Conservation (phyloP, 2,797 vertebrate species). For the Sebastes steindachneri region DNA sequence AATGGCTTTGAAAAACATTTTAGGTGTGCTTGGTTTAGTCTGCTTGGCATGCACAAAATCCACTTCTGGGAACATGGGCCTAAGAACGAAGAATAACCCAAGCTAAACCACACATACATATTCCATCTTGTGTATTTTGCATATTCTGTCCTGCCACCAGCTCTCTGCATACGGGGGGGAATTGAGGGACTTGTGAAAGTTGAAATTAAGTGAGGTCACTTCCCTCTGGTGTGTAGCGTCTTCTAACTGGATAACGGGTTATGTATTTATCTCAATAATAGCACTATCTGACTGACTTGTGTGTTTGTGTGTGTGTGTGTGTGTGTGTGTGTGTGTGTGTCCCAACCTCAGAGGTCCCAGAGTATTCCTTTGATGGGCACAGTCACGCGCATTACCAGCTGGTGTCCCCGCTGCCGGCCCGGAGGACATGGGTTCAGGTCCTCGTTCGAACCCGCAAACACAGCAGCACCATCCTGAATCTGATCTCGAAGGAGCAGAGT, state of each 20-base stretch:
- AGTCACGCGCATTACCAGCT: constrained; percentile 87
- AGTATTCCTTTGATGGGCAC: constrained; percentile 87
- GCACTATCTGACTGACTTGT: background rate
- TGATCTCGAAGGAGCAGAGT: constrained; percentile 84
- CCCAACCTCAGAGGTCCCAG: constrained; percentile 68
- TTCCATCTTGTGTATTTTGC: constrained; percentile 33
- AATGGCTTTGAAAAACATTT: constrained; percentile 47
- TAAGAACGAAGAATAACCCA: constrained; percentile 8
- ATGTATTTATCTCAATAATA: background rate
- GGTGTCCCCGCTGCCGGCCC: constrained; percentile 67
- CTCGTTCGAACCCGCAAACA: constrained; percentile 89
- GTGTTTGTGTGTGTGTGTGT: background rate
- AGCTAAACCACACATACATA: constrained; percentile 42
- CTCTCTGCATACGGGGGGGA: background rate
- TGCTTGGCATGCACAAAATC: constrained; percentile 14
- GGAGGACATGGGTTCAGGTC: constrained; percentile 85
- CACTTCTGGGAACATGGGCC: constrained; percentile 34
- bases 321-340: background rate
- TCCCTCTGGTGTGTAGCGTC: background rate
- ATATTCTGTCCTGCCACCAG: constrained; percentile 15
- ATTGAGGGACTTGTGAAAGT: background rate
- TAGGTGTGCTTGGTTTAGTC: constrained; percentile 37
- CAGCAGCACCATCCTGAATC: constrained; percentile 81
- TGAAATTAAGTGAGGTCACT: background rate
- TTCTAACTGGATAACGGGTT: background rate